A percentile compares a stretch with the other conserved stretches of the same genome.
These are phyloP conservation scores for Amphipyra berbera DNA, from an alignment of 2,888 invertebrate genomes.

Conservation along the genomic window DNA sequence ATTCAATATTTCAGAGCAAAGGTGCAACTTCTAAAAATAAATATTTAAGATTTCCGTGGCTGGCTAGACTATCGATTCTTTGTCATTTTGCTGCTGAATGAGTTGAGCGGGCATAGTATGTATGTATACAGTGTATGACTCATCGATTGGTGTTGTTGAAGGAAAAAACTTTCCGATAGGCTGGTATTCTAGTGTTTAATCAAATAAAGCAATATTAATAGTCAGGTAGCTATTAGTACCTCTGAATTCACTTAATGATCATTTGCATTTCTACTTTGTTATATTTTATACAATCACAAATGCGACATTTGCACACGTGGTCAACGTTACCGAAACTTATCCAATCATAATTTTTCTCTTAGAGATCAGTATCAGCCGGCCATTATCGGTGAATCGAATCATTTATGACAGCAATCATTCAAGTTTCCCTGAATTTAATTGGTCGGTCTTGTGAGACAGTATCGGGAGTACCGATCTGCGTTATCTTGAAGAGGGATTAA, in stretches of 20 bases:
- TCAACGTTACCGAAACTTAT: conserved; percentile 1
- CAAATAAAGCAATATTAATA: no score
- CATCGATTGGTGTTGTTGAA: no score
- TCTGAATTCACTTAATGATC: neutral
- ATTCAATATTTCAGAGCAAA: no score
- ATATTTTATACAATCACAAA: conserved; percentile 6
- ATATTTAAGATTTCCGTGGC: no score
- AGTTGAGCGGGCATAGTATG: no score
- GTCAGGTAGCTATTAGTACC: no score
- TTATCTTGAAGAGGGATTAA: conserved; percentile 55
- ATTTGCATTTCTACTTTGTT: neutral
- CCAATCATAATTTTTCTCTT: conserved; percentile 10
- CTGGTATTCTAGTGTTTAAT: no score
- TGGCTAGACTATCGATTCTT: no score
- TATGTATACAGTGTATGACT: no score
- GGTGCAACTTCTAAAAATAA: no score
- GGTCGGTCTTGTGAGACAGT: conserved; percentile 45
- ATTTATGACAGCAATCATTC: conserved; percentile 56
- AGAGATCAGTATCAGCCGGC: conserved; percentile 10
- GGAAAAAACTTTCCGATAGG: no score
- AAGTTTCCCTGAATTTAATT: conserved; percentile 52
- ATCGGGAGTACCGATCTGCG: conserved; percentile 48
- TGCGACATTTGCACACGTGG: conserved; percentile 1
- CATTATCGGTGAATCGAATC: conserved; percentile 37
- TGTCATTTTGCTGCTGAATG: no score